Percentiles rank a stretch among this genome's conserved stretches.
Evolutionary conservation across 2,797 vertebrate species (phyloP).

Genomic region (Mareca penelope): DNA sequence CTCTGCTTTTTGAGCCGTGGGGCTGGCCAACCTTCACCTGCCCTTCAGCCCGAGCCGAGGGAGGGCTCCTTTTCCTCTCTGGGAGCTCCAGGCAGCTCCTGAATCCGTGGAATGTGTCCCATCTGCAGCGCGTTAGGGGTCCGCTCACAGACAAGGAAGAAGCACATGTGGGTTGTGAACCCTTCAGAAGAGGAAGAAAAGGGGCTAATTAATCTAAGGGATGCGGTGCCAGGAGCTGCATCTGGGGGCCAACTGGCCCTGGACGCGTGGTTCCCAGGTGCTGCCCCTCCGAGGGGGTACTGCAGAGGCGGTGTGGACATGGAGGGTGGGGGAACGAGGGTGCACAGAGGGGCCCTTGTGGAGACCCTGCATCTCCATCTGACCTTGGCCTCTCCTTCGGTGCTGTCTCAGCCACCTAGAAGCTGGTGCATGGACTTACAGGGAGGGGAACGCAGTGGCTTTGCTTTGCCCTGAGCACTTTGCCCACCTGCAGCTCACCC

Average conservation of each 20-base stretch:
- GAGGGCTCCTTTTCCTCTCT: background rate
- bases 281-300: background rate
- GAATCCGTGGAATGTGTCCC: conserved; percentile 66
- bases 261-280: conserved; percentile 16
- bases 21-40: background rate
- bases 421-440: background rate
- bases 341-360: background rate
- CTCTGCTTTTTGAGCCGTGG: background rate
- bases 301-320: background rate
- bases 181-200: conserved; percentile 60
- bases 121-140: conserved; percentile 61
- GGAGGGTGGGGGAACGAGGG: background rate
- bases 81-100: conserved; percentile 47
- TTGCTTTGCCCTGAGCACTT: background rate
- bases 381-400: background rate
- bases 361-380: background rate
- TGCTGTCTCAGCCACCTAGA: background rate
- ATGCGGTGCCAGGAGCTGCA: conserved; percentile 58
- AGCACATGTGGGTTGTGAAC: conserved; percentile 67
- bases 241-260: conserved; percentile 61
- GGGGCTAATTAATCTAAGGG: conserved; percentile 56
- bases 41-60: background rate
- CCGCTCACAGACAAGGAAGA: conserved; percentile 23
- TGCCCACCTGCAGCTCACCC: background rate
- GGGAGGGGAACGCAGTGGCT: background rate